Percentiles rank a stretch among this genome's conserved stretches.
These are phyloP conservation scores for Gephyroberyx darwinii DNA, from an alignment of 2,797 vertebrate species.

Conservation along the genomic window DNA sequence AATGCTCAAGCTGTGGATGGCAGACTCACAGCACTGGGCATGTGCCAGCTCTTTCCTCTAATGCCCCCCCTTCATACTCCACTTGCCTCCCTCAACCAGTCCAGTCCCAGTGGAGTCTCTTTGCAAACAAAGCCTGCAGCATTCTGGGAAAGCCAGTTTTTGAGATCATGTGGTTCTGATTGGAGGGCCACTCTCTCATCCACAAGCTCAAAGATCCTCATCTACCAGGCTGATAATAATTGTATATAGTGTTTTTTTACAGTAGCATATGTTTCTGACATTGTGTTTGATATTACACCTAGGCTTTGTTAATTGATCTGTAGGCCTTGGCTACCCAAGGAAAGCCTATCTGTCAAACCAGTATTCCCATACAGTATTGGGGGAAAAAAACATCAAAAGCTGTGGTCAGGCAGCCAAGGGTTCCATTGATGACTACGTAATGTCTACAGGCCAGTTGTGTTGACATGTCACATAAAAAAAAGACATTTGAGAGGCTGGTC, in stretches of 20 bases:
- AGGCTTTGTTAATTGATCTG: background rate
- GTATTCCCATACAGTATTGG: background rate
- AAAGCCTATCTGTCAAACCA: background rate
- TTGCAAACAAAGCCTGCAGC: constrained; percentile 74
- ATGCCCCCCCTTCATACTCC: constrained; percentile 17
- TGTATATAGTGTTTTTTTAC: background rate
- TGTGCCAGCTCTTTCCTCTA: constrained; percentile 73
- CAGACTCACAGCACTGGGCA: constrained; percentile 73
- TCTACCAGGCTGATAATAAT: constrained; percentile 10
- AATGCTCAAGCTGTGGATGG: constrained; percentile 74
- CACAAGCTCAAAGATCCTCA: constrained; percentile 24
- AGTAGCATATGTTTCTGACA: background rate
- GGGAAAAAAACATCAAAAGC: background rate
- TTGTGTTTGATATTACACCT: background rate
- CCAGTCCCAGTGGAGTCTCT: constrained; percentile 67
- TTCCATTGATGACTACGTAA: background rate
- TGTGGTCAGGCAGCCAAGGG: too few species aligned
- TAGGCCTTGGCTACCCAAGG: background rate
- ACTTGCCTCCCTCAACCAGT: constrained; percentile 57
- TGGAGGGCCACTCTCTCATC: constrained; percentile 33
- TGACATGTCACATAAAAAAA: background rate
- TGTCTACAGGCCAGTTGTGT: background rate
- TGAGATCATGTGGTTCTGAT: constrained; percentile 58
- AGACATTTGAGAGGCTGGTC: background rate
- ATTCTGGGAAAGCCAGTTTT: constrained; percentile 77